Evolutionary conservation across 2,888 invertebrate genomes (phyloP).

Genomic region (Zelleria hepariella): DNA sequence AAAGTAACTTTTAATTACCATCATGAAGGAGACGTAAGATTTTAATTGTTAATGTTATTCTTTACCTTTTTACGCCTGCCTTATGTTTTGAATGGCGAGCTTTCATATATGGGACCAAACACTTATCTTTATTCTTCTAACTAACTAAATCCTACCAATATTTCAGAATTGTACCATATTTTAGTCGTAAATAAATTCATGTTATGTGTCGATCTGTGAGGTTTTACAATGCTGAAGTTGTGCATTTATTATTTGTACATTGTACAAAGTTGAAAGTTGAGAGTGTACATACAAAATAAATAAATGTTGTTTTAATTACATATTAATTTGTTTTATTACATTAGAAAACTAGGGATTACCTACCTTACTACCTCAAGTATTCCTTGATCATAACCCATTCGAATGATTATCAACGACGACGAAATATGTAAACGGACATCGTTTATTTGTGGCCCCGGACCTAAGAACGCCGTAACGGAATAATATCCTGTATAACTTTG

Average conservation of each 20-base stretch:
- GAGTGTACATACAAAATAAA: conserved; percentile 68
- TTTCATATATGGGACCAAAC: conserved; percentile 5
- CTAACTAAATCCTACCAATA: not conserved
- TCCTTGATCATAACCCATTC: no score
- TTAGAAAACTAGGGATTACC: no score
- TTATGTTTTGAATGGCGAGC: not conserved
- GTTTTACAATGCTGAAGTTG: conserved; percentile 69
- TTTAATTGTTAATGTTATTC: not conserved
- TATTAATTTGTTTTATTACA: not conserved
- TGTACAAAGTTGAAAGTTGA: conserved; percentile 55
- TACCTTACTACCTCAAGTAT: no score
- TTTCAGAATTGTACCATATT: not conserved
- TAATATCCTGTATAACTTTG: no score
- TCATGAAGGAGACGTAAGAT: not conserved
- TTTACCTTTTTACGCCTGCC: not conserved
- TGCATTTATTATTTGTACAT: conserved; percentile 71
- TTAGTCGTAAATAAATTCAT: conserved; percentile 1
- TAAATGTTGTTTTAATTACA: conserved; percentile 54
- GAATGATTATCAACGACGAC: no score
- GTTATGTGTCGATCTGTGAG: conserved; percentile 7
- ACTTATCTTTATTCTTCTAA: not conserved
- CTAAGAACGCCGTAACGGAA: no score
- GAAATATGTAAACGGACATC: no score
- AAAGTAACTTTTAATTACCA: not conserved
- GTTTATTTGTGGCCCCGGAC: no score